Evolutionary conservation across 1,140 invertebrate species (phyloP).

Genomic region (Drosophila neocordata): DNA sequence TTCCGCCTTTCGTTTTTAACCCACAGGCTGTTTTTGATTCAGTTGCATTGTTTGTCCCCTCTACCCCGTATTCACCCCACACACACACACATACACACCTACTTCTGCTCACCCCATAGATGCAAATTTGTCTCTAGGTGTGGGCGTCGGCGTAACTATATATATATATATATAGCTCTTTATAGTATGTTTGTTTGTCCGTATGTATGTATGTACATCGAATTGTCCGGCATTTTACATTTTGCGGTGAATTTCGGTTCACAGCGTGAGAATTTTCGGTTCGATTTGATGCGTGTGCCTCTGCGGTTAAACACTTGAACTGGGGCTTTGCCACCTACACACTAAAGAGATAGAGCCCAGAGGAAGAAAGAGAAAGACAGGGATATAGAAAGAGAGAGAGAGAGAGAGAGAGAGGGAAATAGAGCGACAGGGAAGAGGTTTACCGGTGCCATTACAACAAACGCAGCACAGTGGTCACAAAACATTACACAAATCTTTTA

Average conservation of each 20-base stretch:
- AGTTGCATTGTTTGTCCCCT: conserved; percentile 14
- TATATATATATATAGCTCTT: neutral
- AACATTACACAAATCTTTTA: neutral
- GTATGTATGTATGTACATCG: neutral
- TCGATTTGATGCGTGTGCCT: conserved; percentile 67
- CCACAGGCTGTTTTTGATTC: neutral
- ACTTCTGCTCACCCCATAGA: neutral
- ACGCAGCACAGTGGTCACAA: conserved; percentile 6
- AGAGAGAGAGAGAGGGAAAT: conserved; percentile 10
- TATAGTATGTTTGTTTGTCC: neutral
- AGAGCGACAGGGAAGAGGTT: neutral
- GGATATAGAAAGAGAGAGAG: too few species aligned
- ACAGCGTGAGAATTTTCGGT: conserved; percentile 64
- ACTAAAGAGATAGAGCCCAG: neutral
- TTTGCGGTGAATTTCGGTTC: conserved; percentile 53
- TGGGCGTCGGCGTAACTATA: neutral
- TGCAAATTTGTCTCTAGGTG: conserved; percentile 17
- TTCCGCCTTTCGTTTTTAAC: neutral
- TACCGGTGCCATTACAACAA: neutral
- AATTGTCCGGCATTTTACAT: conserved; percentile 41
- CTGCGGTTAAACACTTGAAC: conserved; percentile 62
- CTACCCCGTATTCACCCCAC: too few species aligned
- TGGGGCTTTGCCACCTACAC: conserved; percentile 5
- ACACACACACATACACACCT: too few species aligned
- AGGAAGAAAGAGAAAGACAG: too few species aligned